Percentiles rank a stretch among this genome's conserved stretches.
phyloP scores from a whole-genome alignment of 1,140 invertebrate species.

The Drosophila takahashii region DNA sequence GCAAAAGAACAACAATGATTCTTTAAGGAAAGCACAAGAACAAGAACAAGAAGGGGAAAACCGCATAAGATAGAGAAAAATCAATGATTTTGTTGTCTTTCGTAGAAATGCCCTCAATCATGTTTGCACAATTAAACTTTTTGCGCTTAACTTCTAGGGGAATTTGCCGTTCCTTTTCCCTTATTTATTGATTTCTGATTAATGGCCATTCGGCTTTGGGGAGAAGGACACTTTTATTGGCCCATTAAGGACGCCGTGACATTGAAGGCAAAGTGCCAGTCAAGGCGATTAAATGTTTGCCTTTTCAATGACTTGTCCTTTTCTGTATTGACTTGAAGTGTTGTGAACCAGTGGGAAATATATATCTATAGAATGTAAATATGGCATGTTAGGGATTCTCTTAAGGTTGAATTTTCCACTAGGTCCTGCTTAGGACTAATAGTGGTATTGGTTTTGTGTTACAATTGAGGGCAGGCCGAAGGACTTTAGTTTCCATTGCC shows the following conservation, averaged over 20 bases:
- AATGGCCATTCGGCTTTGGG: slow-evolving; percentile 20
- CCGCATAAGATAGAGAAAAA: slow-evolving; percentile 41
- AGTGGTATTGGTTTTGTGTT: too few relatives aligned
- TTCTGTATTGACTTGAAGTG: slow-evolving; percentile 10
- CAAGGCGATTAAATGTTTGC: slow-evolving; percentile 51
- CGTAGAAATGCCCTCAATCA: slow-evolving; percentile 36
- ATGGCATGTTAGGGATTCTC: background rate
- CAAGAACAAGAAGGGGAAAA: slow-evolving; percentile 16
- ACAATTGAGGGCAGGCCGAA: too few relatives aligned
- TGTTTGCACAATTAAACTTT: slow-evolving; percentile 50
- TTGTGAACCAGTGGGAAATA: background rate
- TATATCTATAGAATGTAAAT: background rate
- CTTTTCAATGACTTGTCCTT: slow-evolving; percentile 11
- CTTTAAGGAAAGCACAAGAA: slow-evolving; percentile 21
- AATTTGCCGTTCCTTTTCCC: slow-evolving; percentile 21
- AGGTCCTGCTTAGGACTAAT: background rate
- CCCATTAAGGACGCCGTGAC: slow-evolving; percentile 54
- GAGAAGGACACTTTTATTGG: slow-evolving; percentile 47
- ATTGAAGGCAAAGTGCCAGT: slow-evolving; percentile 47
- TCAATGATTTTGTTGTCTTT: slow-evolving; percentile 31
- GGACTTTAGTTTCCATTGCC: background rate
- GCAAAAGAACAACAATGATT: slow-evolving; percentile 34
- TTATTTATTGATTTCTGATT: slow-evolving; percentile 55
- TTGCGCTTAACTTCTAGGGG: slow-evolving; percentile 13
- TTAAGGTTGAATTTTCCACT: background rate